phyloP scores from a whole-genome alignment of 2,797 vertebrate genomes.

The Paguma larvata region DNA sequence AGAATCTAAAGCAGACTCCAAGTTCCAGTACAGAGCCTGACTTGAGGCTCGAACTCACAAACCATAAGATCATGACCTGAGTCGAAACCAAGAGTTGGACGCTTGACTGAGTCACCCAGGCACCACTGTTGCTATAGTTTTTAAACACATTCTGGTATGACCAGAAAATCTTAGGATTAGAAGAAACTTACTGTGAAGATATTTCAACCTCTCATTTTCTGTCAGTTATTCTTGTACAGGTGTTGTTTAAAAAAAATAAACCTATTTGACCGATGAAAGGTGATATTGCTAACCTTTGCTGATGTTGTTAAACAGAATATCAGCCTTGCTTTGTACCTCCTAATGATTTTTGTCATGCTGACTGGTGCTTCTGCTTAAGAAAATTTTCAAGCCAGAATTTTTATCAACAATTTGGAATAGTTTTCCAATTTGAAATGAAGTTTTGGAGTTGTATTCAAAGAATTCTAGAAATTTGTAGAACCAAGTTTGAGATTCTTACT shows the following conservation, averaged over 20 bases:
- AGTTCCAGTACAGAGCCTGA: too few relatives aligned
- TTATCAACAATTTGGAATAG: not conserved
- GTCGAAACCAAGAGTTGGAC: too few relatives aligned
- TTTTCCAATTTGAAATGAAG: not conserved
- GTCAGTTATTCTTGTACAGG: not conserved
- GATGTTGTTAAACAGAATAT: not conserved
- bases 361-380: not conserved
- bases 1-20: too few relatives aligned
- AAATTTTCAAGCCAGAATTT: not conserved
- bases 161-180: not conserved
- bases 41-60: too few relatives aligned
- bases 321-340: not conserved
- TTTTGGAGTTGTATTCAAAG: not conserved
- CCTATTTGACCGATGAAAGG: not conserved
- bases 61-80: too few relatives aligned
- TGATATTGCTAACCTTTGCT: not conserved
- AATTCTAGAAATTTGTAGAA: not conserved
- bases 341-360: not conserved
- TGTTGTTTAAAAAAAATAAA: not conserved
- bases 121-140: not conserved
- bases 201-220: not conserved
- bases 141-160: not conserved
- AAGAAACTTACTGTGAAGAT: not conserved
- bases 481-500: not conserved
- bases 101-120: too few relatives aligned